Evolutionary conservation across 2,113 vertebrate species (phyloP), one percentile per base, ranked within the genome.

Genomic region (Myrmecophaga tridactyla): DNA sequence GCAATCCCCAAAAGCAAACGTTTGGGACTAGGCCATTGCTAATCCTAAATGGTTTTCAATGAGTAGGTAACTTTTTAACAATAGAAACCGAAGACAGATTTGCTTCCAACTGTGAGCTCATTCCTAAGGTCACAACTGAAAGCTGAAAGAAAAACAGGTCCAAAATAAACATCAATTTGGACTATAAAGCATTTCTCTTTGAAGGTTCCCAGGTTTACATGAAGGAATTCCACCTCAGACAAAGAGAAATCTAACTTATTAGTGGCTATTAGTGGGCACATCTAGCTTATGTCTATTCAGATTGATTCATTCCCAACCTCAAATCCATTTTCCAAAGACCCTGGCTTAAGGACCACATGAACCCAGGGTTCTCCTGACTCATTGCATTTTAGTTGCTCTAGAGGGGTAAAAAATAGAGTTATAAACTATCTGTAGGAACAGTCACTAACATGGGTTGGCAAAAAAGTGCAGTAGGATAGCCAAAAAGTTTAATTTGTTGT

Each of bases 91-190:
- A 98, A 98, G 98, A 98, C 96, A 96, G 97, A 98, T 97, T 98
- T 96, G 96, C 96, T 98, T 98, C 98, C 98, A 99, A 98, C 97
- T 94, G 97, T 98, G 98, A 98, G 98, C 98, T 99, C 98, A 99
- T 98, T 98, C 95, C 94, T 98, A 98, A 89, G 98, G 98, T 98
- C 98, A 98, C 97, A 96, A 98, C 6, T 98, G 97, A 98, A 98
- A 98, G 96, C 97, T 95, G 91, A 97, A 96, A 97, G 87, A 96
- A 97, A 97, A 96, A 86, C 0, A 73, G 80, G 70, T 98, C 98
- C 98, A 98, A 98, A 98, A 97, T 98, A 98, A 98, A 98, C 97
- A 98, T 90, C 73, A 77, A 84, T 92, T 97, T 97, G 97, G 97
- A 97, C 95, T 96, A 36, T 1, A 97, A 98, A 98, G 97, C 96